A percentile compares a stretch with the other conserved stretches of the same genome.
These are phyloP conservation scores for Anthrax anthrax DNA, from an alignment of 2,888 invertebrate species.

Conservation along the genomic window DNA sequence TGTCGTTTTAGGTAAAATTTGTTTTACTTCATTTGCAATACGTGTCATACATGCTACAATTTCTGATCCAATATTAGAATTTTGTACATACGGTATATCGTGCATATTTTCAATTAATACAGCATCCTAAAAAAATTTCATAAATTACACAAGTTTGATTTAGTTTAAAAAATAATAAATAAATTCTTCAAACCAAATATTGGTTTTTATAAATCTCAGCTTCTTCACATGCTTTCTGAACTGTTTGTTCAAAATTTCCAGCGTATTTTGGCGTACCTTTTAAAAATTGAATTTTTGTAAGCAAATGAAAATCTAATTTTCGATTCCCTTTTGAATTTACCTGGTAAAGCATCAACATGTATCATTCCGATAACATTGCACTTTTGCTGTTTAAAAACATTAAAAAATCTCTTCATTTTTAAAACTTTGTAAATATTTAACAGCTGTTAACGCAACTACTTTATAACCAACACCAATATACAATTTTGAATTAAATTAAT, in stretches of 20 bases:
- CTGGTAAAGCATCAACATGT: conserved; percentile 53
- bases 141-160: neutral
- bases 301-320: no score
- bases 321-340: conserved; percentile 34
- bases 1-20: conserved; percentile 34
- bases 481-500: no score
- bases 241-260: conserved; percentile 38
- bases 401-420: conserved; percentile 34
- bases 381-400: conserved; percentile 32
- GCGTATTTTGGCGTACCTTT: conserved; percentile 46
- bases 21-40: conserved; percentile 44
- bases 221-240: conserved; percentile 45
- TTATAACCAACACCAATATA: no score
- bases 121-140: conserved; percentile 40
- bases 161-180: neutral
- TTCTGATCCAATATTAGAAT: conserved; percentile 47
- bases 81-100: conserved; percentile 54
- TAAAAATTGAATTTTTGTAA: no score
- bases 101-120: conserved; percentile 68
- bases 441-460: no score
- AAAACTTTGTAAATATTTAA: no score
- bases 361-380: conserved; percentile 56
- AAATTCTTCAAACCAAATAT: conserved; percentile 34
- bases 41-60: conserved; percentile 52
- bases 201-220: conserved; percentile 44